These are phyloP conservation scores for Paedocypris sp. DNA, from an alignment of 2,113 vertebrate genomes.

Conservation along the genomic window DNA sequence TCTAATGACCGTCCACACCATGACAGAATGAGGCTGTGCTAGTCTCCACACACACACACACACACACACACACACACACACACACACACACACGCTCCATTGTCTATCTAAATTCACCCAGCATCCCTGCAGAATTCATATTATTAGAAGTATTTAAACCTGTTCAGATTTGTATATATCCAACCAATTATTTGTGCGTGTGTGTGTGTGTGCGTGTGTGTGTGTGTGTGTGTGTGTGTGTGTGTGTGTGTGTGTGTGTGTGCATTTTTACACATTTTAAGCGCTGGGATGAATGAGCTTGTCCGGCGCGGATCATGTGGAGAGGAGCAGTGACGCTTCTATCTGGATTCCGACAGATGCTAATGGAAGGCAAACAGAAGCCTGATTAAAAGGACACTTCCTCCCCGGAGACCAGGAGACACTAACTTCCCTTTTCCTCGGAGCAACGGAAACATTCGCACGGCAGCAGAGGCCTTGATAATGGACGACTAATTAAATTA, in stretches of 20 bases:
- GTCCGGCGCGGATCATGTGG: too few species aligned
- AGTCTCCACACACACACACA: slow-evolving; percentile 9
- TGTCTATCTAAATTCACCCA: too few species aligned
- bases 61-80: background rate
- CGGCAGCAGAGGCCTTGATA: slow-evolving; percentile 52
- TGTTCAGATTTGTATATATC: too few species aligned
- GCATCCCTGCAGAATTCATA: too few species aligned
- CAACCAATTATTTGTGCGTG: too few species aligned
- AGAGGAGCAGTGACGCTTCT: slow-evolving; percentile 3
- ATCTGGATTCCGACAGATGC: slow-evolving; percentile 34
- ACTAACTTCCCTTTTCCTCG: slow-evolving; percentile 46
- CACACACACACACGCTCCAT: too few species aligned
- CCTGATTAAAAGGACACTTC: slow-evolving; percentile 67
- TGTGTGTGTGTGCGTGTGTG: too few species aligned
- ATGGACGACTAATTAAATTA: slow-evolving; percentile 68
- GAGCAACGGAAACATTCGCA: slow-evolving; percentile 57
- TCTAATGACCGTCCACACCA: slow-evolving; percentile 32
- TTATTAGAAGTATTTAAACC: too few species aligned
- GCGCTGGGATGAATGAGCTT: too few species aligned
- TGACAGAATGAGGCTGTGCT: slow-evolving; percentile 53
- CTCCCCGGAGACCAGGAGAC: slow-evolving; percentile 59
- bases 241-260: too few species aligned
- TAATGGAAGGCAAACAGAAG: slow-evolving; percentile 59
- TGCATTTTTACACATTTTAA: too few species aligned
- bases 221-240: too few species aligned